phyloP scores from a whole-genome alignment of 2,113 vertebrate genomes.

The Grallaria varia region DNA sequence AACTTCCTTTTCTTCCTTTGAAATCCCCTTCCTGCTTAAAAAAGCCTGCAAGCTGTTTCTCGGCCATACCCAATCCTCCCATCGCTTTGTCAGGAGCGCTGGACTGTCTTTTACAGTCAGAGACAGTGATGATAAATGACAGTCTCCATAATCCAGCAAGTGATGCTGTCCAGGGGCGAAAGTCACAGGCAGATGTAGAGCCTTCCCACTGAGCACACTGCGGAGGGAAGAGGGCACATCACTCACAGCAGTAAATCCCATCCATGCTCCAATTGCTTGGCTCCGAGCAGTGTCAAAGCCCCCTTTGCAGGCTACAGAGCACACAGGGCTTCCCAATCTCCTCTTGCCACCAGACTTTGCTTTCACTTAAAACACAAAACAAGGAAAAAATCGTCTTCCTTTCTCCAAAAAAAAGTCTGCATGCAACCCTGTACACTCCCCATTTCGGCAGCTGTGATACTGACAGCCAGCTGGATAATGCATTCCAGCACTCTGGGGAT shows the following conservation, averaged over 20 bases:
- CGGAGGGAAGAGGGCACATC: not conserved
- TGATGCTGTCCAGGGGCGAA: not conserved
- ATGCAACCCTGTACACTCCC: not conserved
- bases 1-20: not conserved
- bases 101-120: constrained; percentile 31
- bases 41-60: constrained; percentile 17
- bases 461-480: not conserved
- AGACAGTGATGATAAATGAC: constrained; percentile 38
- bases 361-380: not conserved
- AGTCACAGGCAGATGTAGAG: not conserved
- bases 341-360: not conserved
- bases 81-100: not conserved
- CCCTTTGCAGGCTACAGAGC: not conserved
- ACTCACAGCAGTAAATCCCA: not conserved
- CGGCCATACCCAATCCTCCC: not conserved
- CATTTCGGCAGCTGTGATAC: not conserved
- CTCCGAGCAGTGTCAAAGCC: not conserved
- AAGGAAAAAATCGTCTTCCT: not conserved
- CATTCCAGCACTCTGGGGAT: not conserved
- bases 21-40: not conserved
- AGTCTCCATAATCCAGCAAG: constrained; percentile 48
- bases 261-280: fast-evolving
- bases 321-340: not conserved
- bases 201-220: not conserved
- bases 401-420: not conserved